Evolutionary conservation across 2,113 vertebrate genomes (phyloP), one percentile per base, ranked within the genome.

Genomic region (Periophthalmus modestus): DNA sequence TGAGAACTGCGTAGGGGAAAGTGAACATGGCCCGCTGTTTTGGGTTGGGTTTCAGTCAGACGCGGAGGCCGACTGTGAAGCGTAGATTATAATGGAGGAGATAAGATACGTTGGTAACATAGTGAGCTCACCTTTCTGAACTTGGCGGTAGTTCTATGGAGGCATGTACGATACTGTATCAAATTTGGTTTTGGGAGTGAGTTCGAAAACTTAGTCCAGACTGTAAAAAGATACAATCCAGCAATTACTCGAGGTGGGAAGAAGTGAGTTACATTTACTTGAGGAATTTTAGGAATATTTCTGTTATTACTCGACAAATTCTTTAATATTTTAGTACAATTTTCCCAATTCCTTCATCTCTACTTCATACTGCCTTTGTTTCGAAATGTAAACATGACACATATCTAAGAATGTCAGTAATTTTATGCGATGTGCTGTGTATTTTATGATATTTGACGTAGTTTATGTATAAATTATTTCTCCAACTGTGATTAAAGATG

Each of bases 41-140:
- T 1, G 73, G 47, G 34, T 91, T 58, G 4, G 68, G 79, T 93
- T 91, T 85, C 91, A 85, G 39, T 85, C 91, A 59, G 59, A 87
- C 72, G 1, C 34, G 82, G 73, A 74, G 76, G 83, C 73, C 74
- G 39, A 87, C 80, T 76, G 43, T 69, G 34, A 18, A 75, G 76
- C 82, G 78, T 63, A 81, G 74, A 91, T 89, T 88, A 90, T 83
- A 79, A 76, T 52, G 71, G 47, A 83, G 61, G 82, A 65, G 89
- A 92, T 93, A 93, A 92, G 88, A 83, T 84, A 85, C 84, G 82
- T 36, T 69, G 78, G 71, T 82, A 73, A 43, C 39, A 10, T 19
- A 55, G 5, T 9, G 10, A 66, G 73, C 87, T 92, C 74, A 43
- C 33, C 68, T 90, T 89, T 85, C 82, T 24, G 7, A 61, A n/a